Evolutionary conservation across 2,797 vertebrate genomes (phyloP).

Genomic region (Champsocephalus esox): DNA sequence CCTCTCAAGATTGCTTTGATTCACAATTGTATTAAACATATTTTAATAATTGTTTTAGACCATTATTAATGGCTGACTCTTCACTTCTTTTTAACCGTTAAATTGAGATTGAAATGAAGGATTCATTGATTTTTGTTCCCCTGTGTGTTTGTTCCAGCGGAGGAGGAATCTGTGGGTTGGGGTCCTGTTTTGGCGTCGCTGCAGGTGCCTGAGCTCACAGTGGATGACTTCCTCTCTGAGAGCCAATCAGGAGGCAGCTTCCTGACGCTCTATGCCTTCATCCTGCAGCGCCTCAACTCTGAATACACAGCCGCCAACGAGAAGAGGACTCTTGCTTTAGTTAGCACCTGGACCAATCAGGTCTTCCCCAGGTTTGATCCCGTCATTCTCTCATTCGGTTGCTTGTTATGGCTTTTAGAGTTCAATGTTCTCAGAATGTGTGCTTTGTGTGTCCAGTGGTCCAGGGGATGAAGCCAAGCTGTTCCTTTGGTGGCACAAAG

Average conservation of each 20-base stretch:
- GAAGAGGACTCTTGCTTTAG: constrained; percentile 88
- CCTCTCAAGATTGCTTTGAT: too few species aligned
- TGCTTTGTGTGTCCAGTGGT: constrained; percentile 79
- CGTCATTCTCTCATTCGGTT: not conserved
- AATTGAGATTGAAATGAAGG: not conserved
- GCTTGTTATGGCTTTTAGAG: not conserved
- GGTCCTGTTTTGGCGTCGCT: constrained; percentile 94
- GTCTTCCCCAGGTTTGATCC: constrained; percentile 87
- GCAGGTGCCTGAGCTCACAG: constrained; percentile 96
- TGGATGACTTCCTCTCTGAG: constrained; percentile 95
- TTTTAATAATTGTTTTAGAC: too few species aligned
- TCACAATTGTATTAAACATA: too few species aligned
- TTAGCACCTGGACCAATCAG: constrained; percentile 93
- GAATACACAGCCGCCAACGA: constrained; percentile 92
- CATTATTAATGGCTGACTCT: too few species aligned
- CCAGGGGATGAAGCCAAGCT: constrained; percentile 92
- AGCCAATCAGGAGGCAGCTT: constrained; percentile 93
- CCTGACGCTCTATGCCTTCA: constrained; percentile 93
- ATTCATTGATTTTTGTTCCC: not conserved
- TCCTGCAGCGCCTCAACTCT: constrained; percentile 92
- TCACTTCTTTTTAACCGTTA: too few species aligned
- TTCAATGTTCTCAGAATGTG: not conserved
- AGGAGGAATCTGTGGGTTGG: constrained; percentile 90
- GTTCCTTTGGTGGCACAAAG: constrained; percentile 98
- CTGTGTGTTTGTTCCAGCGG: constrained; percentile 53